These are phyloP conservation scores for Sinodicranocentrus sp. DNA, from an alignment of 2,888 invertebrate species.

Conservation along the genomic window DNA sequence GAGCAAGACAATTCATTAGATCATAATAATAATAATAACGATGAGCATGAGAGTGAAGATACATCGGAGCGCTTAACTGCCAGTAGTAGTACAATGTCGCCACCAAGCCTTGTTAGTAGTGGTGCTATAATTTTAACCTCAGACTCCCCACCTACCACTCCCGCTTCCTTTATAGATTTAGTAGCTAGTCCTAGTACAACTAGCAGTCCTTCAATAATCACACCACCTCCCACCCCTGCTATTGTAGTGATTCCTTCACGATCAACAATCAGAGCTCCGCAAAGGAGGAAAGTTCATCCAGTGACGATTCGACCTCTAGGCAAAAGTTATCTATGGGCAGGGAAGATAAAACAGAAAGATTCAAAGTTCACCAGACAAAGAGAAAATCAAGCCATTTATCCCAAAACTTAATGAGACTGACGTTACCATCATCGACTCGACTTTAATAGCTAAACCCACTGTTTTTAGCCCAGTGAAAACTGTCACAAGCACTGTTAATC, in stretches of 20 bases:
- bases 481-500: not conserved
- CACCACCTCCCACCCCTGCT: constrained; percentile 53
- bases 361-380: constrained; percentile 33
- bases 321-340: constrained; percentile 60
- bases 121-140: constrained; percentile 9
- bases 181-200: constrained; percentile 43
- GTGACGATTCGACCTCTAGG: constrained; percentile 64
- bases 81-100: constrained; percentile 51
- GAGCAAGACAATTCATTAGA: constrained; percentile 26
- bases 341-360: constrained; percentile 40
- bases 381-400: constrained; percentile 49
- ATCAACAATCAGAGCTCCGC: constrained; percentile 24
- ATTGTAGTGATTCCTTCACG: constrained; percentile 43
- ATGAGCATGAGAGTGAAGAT: constrained; percentile 9
- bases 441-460: constrained; percentile 24
- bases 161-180: constrained; percentile 14
- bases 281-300: constrained; percentile 47
- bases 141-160: constrained; percentile 9
- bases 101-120: constrained; percentile 35
- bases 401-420: constrained; percentile 48
- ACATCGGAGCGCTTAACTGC: constrained; percentile 48
- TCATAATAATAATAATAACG: constrained; percentile 13
- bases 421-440: constrained; percentile 39
- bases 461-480: constrained; percentile 56
- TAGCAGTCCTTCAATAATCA: constrained; percentile 30